A percentile compares a stretch with the other conserved stretches of the same genome.
Evolutionary conservation across 1,140 invertebrate genomes (phyloP).

Genomic region (Aphelinus atriplicis): DNA sequence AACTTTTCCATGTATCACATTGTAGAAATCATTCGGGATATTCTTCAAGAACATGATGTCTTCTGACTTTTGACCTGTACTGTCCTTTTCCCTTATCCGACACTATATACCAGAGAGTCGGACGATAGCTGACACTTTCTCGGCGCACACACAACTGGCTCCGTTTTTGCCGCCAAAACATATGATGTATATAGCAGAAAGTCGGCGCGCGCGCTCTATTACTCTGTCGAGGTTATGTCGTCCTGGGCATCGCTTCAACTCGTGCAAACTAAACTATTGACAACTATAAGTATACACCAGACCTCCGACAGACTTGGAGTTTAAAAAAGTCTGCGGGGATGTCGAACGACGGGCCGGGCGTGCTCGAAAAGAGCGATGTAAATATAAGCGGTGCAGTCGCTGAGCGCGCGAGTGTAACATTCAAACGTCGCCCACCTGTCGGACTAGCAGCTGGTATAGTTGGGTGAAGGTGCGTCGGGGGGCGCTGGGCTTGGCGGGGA

Average conservation of each 20-base stretch:
- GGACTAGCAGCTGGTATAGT: background rate
- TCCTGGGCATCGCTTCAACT: background rate
- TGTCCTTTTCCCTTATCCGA: no score
- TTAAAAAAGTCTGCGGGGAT: background rate
- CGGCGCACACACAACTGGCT: no score
- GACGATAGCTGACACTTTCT: no score
- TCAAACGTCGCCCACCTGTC: slow-evolving; percentile 1
- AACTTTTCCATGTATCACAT: slow-evolving; percentile 76
- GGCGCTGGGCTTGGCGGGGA: slow-evolving; percentile 5
- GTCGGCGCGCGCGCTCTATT: no score
- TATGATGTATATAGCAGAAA: background rate
- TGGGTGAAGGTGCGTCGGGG: slow-evolving; percentile 19
- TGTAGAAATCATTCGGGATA: slow-evolving; percentile 84
- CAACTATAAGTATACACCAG: no score
- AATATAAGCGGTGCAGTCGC: no score
- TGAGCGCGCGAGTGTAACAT: no score
- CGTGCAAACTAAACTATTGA: background rate
- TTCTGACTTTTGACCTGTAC: background rate
- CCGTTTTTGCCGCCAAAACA: slow-evolving; percentile 35
- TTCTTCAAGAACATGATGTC: slow-evolving; percentile 79
- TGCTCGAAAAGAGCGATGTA: no score
- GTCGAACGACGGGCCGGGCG: no score
- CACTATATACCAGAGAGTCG: no score
- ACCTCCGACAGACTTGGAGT: background rate
- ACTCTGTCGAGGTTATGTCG: slow-evolving; percentile 22